Evolutionary conservation across 2,888 invertebrate species (phyloP), one percentile per base, ranked within the genome.

Genomic region (Microctonus aethiopoides): DNA sequence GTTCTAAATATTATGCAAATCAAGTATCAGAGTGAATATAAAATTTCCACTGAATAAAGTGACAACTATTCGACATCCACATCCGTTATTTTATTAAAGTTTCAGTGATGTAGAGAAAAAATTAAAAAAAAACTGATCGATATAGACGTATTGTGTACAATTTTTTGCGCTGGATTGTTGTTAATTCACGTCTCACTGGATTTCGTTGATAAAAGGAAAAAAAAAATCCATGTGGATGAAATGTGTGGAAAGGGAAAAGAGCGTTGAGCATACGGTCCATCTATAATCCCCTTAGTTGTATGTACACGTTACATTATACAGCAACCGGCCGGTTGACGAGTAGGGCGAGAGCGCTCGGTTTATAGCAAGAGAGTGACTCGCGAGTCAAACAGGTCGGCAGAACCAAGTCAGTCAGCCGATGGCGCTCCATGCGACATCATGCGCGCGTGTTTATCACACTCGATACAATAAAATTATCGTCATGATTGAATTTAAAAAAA

Each of bases 341-440:
- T 71, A 70, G 67, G 69, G 67, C 66, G 70, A 71, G 59, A 41
- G 71, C 46, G 46, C 60, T 62, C 16, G 57, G 32, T 29, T 34
- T n/a, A 29, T 29, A n/a, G 57, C n/a, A 34, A 57, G 57, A 54
- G 56, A 32, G 16, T 16, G 57, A 57, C 57, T 57, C 54, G 32
- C 20, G 34, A 65, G 36, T 65, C 67, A 59, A 67, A 67, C 67
- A 67, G 67, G 67, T 67, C 67, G 60, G 60, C 52, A 60, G 63
- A 66, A 67, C 57, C 62, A 56, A 74, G 76, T 79, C 82, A 81
- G 82, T 83, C 79, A 79, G 78, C 79, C 81, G 79, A 77, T 81
- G 80, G 81, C 80, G 76, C 73, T 80, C 77, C 76, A 74, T 71
- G 76, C 76, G 77, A 74, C 72, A 78, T 69, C 75, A 78, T 66